These are phyloP conservation scores for Drosophila maculinotata DNA, from an alignment of 2,888 invertebrate species.

Conservation along the genomic window DNA sequence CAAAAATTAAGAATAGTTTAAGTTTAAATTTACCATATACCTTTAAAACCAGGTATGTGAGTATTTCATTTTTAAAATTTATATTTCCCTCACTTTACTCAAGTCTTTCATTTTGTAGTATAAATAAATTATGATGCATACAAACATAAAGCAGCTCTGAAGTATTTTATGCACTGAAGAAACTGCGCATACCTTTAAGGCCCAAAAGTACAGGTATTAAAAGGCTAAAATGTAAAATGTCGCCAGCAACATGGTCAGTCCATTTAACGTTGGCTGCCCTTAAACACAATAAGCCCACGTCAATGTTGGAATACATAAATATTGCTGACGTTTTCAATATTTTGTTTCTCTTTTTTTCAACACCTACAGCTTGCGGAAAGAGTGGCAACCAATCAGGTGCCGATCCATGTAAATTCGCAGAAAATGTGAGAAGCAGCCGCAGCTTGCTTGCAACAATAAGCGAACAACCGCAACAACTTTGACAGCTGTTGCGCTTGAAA, in stretches of 20 bases:
- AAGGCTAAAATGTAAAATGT: slow-evolving; percentile 21
- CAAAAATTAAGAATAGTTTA: too few relatives aligned
- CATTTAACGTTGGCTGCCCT: slow-evolving; percentile 25
- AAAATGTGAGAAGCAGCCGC: not conserved
- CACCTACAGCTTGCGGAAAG: slow-evolving; percentile 15
- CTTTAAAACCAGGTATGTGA: too few relatives aligned
- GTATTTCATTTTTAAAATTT: too few relatives aligned
- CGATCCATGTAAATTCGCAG: slow-evolving; percentile 37
- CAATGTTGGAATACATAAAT: slow-evolving; percentile 34
- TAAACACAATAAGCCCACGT: slow-evolving; percentile 41
- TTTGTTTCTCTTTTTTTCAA: slow-evolving; percentile 1
- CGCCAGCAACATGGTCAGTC: slow-evolving; percentile 22
- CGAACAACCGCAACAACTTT: slow-evolving; percentile 37
- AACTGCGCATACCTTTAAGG: not conserved
- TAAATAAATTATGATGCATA: too few relatives aligned
- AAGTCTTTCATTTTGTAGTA: too few relatives aligned
- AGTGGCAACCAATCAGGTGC: slow-evolving; percentile 39
- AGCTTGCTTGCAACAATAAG: slow-evolving; percentile 14
- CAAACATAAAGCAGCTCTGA: too few relatives aligned
- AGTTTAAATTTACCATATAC: too few relatives aligned
- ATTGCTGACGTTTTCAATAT: slow-evolving; percentile 46
- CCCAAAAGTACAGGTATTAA: not conserved
- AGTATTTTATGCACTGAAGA: too few relatives aligned
- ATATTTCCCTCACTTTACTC: too few relatives aligned
- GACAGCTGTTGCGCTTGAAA: slow-evolving; percentile 62